A percentile compares a stretch with the other conserved stretches of the same genome.
phyloP scores from a whole-genome alignment of 2,797 vertebrate species.

The Cottoperca gobio region DNA sequence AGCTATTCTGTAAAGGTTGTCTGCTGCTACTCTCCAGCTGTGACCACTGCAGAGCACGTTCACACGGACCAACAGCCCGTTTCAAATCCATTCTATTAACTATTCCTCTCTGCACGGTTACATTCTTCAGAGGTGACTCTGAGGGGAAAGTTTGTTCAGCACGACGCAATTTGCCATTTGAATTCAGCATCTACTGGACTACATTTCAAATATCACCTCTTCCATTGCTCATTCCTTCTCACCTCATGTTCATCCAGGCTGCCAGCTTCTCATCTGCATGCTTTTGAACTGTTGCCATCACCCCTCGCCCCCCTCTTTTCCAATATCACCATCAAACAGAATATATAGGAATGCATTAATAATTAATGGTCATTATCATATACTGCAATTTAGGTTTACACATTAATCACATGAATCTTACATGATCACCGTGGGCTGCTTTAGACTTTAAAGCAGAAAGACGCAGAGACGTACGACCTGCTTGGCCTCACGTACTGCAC shows the following conservation, averaged over 20 bases:
- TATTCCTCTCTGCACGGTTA: background rate
- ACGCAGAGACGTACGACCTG: background rate
- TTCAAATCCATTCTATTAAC: background rate
- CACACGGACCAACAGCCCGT: background rate
- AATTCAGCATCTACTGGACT: background rate
- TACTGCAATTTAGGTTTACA: background rate
- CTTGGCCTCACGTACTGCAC: background rate
- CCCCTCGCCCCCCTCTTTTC: background rate
- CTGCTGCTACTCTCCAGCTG: slow-evolving; percentile 1
- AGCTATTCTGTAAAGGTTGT: too few relatives aligned
- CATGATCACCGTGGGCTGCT: background rate
- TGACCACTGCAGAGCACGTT: background rate
- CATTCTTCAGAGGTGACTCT: background rate
- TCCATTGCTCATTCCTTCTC: slow-evolving; percentile 47
- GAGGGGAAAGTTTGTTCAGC: background rate
- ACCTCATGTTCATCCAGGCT: slow-evolving; percentile 42
- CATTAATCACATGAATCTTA: background rate
- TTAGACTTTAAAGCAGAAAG: background rate
- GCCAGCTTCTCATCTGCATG: slow-evolving; percentile 68
- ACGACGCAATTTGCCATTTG: background rate
- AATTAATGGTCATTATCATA: slow-evolving; percentile 5
- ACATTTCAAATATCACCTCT: background rate
- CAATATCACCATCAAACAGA: slow-evolving; percentile 38
- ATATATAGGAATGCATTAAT: slow-evolving; percentile 27
- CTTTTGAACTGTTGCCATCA: slow-evolving; percentile 68